These are phyloP conservation scores for Gasteruption jaculator DNA, from an alignment of 2,888 invertebrate genomes.

Conservation along the genomic window DNA sequence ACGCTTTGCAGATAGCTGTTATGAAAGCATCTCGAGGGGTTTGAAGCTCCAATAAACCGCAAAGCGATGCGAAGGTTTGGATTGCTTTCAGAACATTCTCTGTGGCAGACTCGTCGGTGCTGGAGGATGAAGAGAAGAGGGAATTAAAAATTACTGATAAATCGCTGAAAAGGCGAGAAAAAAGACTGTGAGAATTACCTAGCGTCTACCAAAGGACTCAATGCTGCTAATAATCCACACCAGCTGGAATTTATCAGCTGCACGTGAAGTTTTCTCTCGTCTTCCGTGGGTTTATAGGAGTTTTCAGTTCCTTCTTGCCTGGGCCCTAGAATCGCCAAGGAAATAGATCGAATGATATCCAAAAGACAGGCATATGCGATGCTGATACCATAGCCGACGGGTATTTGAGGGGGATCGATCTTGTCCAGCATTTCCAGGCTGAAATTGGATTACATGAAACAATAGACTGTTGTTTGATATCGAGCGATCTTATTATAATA, in stretches of 20 bases:
- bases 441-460: no score
- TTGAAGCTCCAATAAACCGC: slow-evolving; percentile 76
- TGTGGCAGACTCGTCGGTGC: slow-evolving; percentile 87
- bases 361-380: slow-evolving; percentile 90
- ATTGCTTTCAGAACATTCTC: slow-evolving; percentile 90
- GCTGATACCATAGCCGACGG: slow-evolving; percentile 97
- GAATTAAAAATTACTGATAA: slow-evolving; percentile 2
- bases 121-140: slow-evolving; percentile 32
- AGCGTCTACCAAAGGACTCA: slow-evolving; percentile 89
- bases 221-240: slow-evolving; percentile 88
- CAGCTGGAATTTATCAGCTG: slow-evolving; percentile 91
- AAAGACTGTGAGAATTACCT: slow-evolving; percentile 53
- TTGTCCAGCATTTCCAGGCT: slow-evolving; percentile 96
- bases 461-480: no score
- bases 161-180: not conserved
- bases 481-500: no score
- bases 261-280: slow-evolving; percentile 56
- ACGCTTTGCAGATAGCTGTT: slow-evolving; percentile 92
- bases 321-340: slow-evolving; percentile 65
- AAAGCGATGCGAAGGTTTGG: slow-evolving; percentile 84
- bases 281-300: slow-evolving; percentile 51
- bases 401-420: slow-evolving; percentile 86
- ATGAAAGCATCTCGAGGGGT: slow-evolving; percentile 91
- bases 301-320: slow-evolving; percentile 49
- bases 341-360: slow-evolving; percentile 84